Conservation (phyloP, 2,888 invertebrate genomes). For the Subacronicta megacephala region DNA sequence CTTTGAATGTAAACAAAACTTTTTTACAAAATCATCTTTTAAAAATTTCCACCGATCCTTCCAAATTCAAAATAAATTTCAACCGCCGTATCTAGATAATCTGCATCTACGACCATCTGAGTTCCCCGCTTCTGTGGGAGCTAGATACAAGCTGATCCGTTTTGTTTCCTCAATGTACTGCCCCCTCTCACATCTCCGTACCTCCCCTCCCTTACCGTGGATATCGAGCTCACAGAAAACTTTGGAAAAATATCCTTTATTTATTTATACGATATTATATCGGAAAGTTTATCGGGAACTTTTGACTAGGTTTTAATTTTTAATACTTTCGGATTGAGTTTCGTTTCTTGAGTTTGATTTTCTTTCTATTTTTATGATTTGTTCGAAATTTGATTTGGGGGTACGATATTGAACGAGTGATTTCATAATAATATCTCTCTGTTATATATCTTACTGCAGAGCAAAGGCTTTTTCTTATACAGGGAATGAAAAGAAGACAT, state of each 20-base stretch:
- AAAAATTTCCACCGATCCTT: conserved; percentile 7
- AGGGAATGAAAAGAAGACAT: too few species aligned
- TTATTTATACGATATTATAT: conserved; percentile 57
- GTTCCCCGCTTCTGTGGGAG: conserved; percentile 58
- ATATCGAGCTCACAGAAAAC: conserved; percentile 50
- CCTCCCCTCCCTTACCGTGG: conserved; percentile 3
- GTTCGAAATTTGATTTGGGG: conserved; percentile 10
- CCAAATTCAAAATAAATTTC: conserved; percentile 53
- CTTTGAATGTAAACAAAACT: too few species aligned
- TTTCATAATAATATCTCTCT: not conserved
- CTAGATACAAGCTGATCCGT: conserved; percentile 78
- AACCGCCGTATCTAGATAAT: conserved; percentile 65
- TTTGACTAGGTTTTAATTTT: conserved; percentile 57
- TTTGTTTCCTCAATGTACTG: conserved; percentile 73
- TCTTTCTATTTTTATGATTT: conserved; percentile 27
- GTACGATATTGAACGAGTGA: not conserved
- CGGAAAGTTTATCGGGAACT: conserved; percentile 49
- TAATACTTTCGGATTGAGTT: conserved; percentile 45
- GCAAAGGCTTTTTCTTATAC: too few species aligned
- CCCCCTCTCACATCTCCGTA: conserved; percentile 16
- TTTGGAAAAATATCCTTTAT: conserved; percentile 59
- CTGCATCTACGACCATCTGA: conserved; percentile 55
- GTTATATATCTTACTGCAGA: not conserved
- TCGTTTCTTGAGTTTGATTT: conserved; percentile 34
- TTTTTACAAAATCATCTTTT: conserved; percentile 2